Conservation (phyloP, 2,888 invertebrate genomes). For the Sinotaia quadrata region DNA sequence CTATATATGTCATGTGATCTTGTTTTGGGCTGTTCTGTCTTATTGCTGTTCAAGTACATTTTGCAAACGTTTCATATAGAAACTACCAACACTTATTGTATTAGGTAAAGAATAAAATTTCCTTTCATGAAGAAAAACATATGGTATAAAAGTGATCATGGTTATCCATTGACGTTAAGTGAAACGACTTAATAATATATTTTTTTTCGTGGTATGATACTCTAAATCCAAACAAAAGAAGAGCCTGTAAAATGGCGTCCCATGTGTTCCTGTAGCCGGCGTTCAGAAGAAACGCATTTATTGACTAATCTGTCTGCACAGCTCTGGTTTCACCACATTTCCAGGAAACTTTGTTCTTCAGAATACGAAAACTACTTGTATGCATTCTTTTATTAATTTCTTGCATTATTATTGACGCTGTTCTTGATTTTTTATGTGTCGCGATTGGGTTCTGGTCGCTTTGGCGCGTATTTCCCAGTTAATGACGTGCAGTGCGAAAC, state of each 20-base stretch:
- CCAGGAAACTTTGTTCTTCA: constrained; percentile 5
- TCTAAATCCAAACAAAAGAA: constrained; percentile 28
- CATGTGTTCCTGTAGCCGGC: constrained; percentile 47
- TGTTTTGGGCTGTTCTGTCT: constrained; percentile 28
- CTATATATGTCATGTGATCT: constrained; percentile 21
- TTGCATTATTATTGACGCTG: neutral
- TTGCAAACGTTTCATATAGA: neutral
- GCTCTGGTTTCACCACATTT: constrained; percentile 3
- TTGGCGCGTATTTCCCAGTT: constrained; percentile 28
- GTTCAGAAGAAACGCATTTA: constrained; percentile 31
- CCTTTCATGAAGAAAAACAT: too few species aligned
- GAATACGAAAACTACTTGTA: neutral
- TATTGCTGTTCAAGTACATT: neutral
- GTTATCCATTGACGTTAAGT: too few species aligned
- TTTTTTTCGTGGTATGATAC: too few species aligned
- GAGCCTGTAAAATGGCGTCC: constrained; percentile 46
- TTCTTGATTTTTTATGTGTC: neutral
- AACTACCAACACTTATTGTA: too few species aligned
- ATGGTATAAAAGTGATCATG: too few species aligned
- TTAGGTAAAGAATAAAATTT: too few species aligned
- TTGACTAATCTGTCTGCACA: constrained; percentile 19
- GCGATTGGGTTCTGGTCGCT: neutral
- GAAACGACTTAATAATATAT: too few species aligned
- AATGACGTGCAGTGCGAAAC: constrained; percentile 26
- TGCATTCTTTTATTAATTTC: constrained; percentile 6